Evolutionary conservation across 2,113 vertebrate genomes (phyloP).

Genomic region (Xiphophorus hellerii): DNA sequence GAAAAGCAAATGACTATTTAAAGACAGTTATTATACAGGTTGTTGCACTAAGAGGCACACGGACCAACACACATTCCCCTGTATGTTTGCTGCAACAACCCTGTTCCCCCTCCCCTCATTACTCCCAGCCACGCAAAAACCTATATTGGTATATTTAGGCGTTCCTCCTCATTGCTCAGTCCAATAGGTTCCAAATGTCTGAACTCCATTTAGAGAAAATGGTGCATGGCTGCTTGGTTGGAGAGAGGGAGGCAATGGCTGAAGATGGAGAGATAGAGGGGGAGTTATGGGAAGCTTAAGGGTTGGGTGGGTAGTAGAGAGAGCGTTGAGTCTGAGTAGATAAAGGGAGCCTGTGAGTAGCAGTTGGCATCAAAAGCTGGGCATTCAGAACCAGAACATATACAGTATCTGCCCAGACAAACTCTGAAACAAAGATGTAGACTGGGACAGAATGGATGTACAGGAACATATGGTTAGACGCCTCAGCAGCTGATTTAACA

Average conservation of each 20-base stretch:
- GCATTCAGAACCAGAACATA: neutral
- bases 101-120: neutral
- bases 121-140: neutral
- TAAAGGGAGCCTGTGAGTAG: slow-evolving; percentile 46
- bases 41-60: slow-evolving; percentile 7
- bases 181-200: slow-evolving; percentile 73
- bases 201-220: slow-evolving; percentile 71
- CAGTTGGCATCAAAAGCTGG: slow-evolving; percentile 40
- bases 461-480: slow-evolving; percentile 15
- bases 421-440: slow-evolving; percentile 14
- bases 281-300: slow-evolving; percentile 54
- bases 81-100: slow-evolving; percentile 12
- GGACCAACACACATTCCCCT: slow-evolving; percentile 1
- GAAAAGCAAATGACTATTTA: slow-evolving; percentile 37
- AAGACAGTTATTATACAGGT: slow-evolving; percentile 14
- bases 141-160: slow-evolving; percentile 52
- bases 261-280: slow-evolving; percentile 50
- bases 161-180: slow-evolving; percentile 66
- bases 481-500: slow-evolving; percentile 21
- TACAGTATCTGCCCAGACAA: neutral
- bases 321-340: slow-evolving; percentile 39
- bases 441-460: slow-evolving; percentile 17
- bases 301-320: slow-evolving; percentile 26
- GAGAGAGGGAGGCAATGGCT: slow-evolving; percentile 5
- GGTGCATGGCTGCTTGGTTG: slow-evolving; percentile 62